Conservation (phyloP, 2,888 invertebrate genomes). For the Acanthosepion esculentum region DNA sequence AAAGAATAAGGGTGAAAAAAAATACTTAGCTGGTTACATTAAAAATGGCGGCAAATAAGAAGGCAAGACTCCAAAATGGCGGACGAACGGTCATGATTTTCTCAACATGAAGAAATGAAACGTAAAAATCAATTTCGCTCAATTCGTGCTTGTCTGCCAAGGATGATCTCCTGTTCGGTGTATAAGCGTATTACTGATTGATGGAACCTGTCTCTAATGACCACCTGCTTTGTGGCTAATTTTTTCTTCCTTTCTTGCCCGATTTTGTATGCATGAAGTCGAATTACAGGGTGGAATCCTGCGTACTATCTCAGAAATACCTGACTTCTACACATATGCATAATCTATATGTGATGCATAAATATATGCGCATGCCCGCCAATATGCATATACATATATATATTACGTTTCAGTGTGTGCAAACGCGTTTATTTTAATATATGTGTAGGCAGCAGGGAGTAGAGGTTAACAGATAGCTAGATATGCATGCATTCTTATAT, state of each 20-base stretch:
- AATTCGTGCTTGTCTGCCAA: constrained; percentile 13
- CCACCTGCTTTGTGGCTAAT: neutral
- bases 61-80: constrained; percentile 7
- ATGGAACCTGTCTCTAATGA: neutral
- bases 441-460: too few relatives aligned
- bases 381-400: neutral
- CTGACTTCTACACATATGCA: neutral
- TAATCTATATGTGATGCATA: neutral
- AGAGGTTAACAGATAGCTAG: too few relatives aligned
- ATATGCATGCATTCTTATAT: too few relatives aligned
- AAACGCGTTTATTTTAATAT: too few relatives aligned
- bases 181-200: constrained; percentile 33
- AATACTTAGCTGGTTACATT: neutral
- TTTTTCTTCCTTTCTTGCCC: neutral
- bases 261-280: neutral
- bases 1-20: too few relatives aligned
- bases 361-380: neutral
- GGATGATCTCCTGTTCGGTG: neutral
- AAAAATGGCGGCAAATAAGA: neutral
- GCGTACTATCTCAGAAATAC: neutral
- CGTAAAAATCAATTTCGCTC: neutral
- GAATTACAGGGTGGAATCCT: neutral
- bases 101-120: neutral
- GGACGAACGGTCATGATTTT: neutral
- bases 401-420: too few relatives aligned